Evolutionary conservation across 2,113 vertebrate genomes (phyloP).

Genomic region (Nothocercus nigrocapillus): DNA sequence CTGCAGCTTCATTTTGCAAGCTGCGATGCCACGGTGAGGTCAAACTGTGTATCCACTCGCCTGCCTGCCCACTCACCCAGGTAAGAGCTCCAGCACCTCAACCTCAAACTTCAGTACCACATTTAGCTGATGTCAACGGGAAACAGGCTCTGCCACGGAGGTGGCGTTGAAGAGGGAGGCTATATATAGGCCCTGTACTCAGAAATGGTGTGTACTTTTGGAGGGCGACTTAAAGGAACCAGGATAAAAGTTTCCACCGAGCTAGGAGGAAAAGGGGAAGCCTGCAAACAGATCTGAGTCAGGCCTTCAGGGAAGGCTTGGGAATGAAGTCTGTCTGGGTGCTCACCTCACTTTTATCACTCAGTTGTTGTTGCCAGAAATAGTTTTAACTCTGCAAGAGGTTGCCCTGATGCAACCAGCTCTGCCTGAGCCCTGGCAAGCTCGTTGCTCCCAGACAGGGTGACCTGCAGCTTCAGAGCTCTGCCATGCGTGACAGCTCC

Average conservation of each 20-base stretch:
- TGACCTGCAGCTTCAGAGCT: background rate
- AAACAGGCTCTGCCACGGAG: constrained; percentile 31
- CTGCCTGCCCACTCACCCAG: constrained; percentile 12
- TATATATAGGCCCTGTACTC: constrained; percentile 57
- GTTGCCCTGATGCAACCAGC: background rate
- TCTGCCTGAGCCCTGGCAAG: background rate
- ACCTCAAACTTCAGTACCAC: background rate
- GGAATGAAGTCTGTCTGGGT: background rate
- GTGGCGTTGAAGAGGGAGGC: background rate
- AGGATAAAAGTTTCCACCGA: constrained; percentile 54
- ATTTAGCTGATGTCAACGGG: constrained; percentile 55
- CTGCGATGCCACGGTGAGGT: background rate
- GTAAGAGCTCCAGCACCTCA: constrained; percentile 22
- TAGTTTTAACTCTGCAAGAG: background rate
- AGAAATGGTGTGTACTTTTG: constrained; percentile 51
- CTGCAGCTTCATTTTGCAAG: background rate
- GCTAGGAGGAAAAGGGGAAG: constrained; percentile 49
- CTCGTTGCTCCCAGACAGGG: rapidly evolving
- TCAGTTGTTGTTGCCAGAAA: background rate
- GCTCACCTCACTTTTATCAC: background rate
- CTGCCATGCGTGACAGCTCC: rapidly evolving
- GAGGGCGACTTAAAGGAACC: constrained; percentile 15
- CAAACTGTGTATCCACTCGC: background rate
- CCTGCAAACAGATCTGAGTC: constrained; percentile 42
- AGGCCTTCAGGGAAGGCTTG: constrained; percentile 52